These are phyloP conservation scores for Caenorhabditis panamensis DNA, from an alignment of 2,888 invertebrate species.

Conservation along the genomic window DNA sequence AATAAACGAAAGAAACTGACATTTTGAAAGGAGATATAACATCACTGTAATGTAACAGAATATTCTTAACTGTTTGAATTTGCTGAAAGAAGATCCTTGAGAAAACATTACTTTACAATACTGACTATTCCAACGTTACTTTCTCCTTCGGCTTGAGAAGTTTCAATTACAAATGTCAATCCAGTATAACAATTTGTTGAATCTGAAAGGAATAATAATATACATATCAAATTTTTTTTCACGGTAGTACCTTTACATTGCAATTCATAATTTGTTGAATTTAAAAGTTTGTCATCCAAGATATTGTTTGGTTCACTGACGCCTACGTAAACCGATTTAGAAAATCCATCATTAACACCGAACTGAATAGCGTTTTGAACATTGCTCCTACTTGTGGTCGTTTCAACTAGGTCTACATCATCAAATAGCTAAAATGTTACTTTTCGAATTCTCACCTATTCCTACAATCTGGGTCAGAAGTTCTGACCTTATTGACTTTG, in stretches of 20 bases:
- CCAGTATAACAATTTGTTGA: constrained; percentile 45
- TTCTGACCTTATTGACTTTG: constrained; percentile 24
- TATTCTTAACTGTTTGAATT: constrained; percentile 27
- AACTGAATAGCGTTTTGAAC: constrained; percentile 44
- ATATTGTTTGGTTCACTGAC: constrained; percentile 29
- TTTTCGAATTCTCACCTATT: constrained; percentile 24
- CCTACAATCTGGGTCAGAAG: constrained; percentile 50
- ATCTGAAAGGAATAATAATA: constrained; percentile 1
- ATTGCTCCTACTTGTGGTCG: background rate
- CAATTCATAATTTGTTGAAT: constrained; percentile 35
- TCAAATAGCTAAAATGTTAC: background rate
- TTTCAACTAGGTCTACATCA: constrained; percentile 37
- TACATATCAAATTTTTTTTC: background rate
- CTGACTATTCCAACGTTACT: constrained; percentile 44
- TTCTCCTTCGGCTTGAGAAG: constrained; percentile 40
- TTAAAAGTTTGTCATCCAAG: constrained; percentile 8
- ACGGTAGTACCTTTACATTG: constrained; percentile 34
- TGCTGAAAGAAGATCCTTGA: constrained; percentile 28
- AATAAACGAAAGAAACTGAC: constrained; percentile 51
- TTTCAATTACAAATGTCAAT: constrained; percentile 59
- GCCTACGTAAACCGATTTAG: constrained; percentile 46
- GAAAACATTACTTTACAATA: background rate
- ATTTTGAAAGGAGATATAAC: constrained; percentile 49
- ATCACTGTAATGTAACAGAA: constrained; percentile 16
- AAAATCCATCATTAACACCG: constrained; percentile 29